These are phyloP conservation scores for Cheirogaleus medius DNA, from an alignment of 2,113 vertebrate genomes.

Conservation along the genomic window DNA sequence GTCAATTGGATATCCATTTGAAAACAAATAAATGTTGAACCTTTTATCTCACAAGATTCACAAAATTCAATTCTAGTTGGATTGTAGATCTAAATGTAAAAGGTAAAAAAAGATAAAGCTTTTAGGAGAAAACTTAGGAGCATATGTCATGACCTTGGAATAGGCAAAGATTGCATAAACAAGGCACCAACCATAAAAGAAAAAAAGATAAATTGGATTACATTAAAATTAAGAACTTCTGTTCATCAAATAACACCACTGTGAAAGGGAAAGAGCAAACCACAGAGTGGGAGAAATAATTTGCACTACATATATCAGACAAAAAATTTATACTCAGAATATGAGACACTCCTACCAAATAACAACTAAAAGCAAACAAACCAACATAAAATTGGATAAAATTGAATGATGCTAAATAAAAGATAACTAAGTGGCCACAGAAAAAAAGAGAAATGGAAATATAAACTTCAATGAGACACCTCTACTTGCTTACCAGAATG, in stretches of 20 bases:
- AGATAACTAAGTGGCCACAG: neutral
- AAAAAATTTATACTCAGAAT: neutral
- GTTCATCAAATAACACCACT: constrained; percentile 23
- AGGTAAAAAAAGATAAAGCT: constrained; percentile 69
- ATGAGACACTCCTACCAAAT: neutral
- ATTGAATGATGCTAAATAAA: neutral
- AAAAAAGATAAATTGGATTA: constrained; percentile 55
- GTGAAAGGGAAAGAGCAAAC: neutral
- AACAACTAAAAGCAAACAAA: neutral
- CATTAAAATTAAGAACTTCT: constrained; percentile 58
- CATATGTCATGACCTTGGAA: constrained; percentile 62
- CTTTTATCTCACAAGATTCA: constrained; percentile 61
- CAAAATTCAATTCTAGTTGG: constrained; percentile 58
- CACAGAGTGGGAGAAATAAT: neutral
- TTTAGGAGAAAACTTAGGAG: constrained; percentile 69
- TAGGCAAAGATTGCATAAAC: constrained; percentile 50
- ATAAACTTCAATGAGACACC: neutral
- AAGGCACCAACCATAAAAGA: constrained; percentile 23
- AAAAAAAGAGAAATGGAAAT: neutral
- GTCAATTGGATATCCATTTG: constrained; percentile 73
- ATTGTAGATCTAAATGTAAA: constrained; percentile 63
- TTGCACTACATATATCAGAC: neutral
- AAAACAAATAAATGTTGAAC: constrained; percentile 64
- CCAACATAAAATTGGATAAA: neutral
- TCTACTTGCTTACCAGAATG: neutral